Evolutionary conservation across 2,113 vertebrate genomes (phyloP).

Genomic region (Pica pica): DNA sequence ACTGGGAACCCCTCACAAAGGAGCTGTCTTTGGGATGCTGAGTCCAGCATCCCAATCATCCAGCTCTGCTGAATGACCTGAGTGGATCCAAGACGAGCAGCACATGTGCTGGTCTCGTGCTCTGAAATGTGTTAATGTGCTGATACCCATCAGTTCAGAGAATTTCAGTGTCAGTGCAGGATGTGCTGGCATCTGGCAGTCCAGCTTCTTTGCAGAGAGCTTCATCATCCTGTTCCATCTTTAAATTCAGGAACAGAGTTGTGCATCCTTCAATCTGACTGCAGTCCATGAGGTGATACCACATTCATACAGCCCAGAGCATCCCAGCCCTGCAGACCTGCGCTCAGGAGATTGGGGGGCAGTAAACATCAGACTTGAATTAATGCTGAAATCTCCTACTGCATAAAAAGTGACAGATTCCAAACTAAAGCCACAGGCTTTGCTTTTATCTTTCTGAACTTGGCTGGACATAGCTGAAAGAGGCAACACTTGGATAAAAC

Average conservation of each 20-base stretch:
- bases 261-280: background rate
- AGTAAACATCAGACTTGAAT: background rate
- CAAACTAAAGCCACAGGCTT: background rate
- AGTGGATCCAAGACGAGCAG: background rate
- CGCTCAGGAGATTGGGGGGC: background rate
- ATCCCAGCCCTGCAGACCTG: background rate
- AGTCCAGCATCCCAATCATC: background rate
- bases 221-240: background rate
- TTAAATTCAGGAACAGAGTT: background rate
- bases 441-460: background rate
- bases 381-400: background rate
- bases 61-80: background rate
- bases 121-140: background rate
- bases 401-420: background rate
- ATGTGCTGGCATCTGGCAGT: background rate
- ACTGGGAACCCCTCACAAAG: background rate
- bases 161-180: background rate
- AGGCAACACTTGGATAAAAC: background rate
- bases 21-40: background rate
- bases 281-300: background rate
- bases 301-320: background rate
- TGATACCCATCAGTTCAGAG: background rate
- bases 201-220: background rate
- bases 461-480: background rate
- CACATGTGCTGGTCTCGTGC: rapidly evolving